Base-by-base conservation (phyloP, 2,888 invertebrate species). In the Tenthredo scrophulariae region DNA sequence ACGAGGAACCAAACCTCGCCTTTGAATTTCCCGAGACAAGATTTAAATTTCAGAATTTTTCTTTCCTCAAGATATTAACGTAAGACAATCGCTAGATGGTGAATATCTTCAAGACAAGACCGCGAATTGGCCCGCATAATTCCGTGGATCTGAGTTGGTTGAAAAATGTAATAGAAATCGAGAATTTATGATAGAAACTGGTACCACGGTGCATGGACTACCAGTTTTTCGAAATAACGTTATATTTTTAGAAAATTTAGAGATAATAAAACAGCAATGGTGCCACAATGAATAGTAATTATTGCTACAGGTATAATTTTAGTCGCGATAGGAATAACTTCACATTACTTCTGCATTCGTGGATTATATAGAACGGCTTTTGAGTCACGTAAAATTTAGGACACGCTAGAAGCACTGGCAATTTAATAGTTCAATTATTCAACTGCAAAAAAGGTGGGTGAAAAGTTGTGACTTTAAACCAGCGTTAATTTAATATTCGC, bases 351-450 rank as follows among this genome's bases (percentile, higher is more conserved):
- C 74, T 74, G 74, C 74, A 74, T 43, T 74, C 74, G 74, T 74
- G 40, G 43, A 74, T 74, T 67, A 67, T 67, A 67, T 74, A 26
- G 74, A 74, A 40, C 74, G 74, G 13, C 29, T 54, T 77, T 54
- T 54, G 9, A 77, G 54, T 43, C 50, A 77, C 29, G 77, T 33
- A 54, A 9, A 54, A 77, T 77, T 77, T 50, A 7, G 29, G 54
- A 18, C 77, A 77, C 50, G 50, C 50, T 33, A 74, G 29, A 33
- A 54, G 50, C 33, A 6, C 77, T 29, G 18, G 33, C 7, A 77
- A 77, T 77, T 77, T 54, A 26, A 50, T 77, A 77, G 50, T 54
- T 77, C 77, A 54, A 77, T 77, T 77, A 77, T 77, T 75, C 75
- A 75, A 46, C 75, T 46, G 75, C 46, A 75, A 75, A 75, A 75